Evolutionary conservation across 2,797 vertebrate species (phyloP), one percentile per base, ranked within the genome.

Genomic region (Myiothlypis coronata): DNA sequence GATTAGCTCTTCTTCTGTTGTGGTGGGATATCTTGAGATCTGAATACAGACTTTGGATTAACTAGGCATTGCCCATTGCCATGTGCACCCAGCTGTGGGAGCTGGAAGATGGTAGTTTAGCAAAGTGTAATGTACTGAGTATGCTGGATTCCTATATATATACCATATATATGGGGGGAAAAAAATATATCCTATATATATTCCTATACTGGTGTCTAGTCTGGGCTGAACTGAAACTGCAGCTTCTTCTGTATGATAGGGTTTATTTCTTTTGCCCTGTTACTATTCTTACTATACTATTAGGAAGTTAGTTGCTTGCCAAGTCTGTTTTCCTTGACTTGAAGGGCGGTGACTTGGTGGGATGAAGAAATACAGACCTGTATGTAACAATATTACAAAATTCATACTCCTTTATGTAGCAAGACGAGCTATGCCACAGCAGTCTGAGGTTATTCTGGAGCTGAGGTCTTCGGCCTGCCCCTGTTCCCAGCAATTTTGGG

Each of bases 241-340:
- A 43, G 21, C 56, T 61, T 16, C 8, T 60, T 57, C 47, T 74
- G 47, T 67, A 23, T 77, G 12, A 9, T 16, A 12, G 9, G 4
- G 3, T 79, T 79, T 76, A 32, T 72, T 2, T 83, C 41, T 70
- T 72, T 24, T 78, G 49, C 30, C 6, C 35, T 71, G 9, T 44
- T 63, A 20, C 12, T 82, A 1, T 50, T 87, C 47, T 69, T 52
- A 52, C 16, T 13, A 28, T 78, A 56, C 18, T 34, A 7, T 16
- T 32, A 15, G n/a, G 11, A 69, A 47, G 37, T 32, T 46, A 52
- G 50, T 70, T 2, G 19, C 34, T 20, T 53, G 20, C 0, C 0
- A 52, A 44, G 53, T 52, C 21, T 70, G 32, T 70, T 78, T 76
- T 68, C 39, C 19, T 32, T 59, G 39, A 32, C 32, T 71, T 18